These are phyloP conservation scores for Goniozus legneri DNA, from an alignment of 1,140 invertebrate genomes.

Conservation along the genomic window DNA sequence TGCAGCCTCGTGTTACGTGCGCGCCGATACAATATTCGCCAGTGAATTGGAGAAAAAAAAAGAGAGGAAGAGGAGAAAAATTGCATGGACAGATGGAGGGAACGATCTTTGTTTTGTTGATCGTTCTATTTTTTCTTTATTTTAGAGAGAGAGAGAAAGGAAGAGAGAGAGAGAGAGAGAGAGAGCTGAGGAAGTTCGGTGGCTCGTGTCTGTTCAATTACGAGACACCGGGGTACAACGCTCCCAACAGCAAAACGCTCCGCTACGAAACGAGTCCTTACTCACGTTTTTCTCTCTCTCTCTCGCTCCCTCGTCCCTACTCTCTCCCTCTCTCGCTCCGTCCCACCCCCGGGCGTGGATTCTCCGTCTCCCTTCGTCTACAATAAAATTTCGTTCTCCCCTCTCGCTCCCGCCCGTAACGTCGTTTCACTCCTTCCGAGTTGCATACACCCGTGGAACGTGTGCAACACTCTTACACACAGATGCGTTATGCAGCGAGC, in stretches of 20 bases:
- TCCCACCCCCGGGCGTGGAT: background rate
- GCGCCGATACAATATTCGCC: no score
- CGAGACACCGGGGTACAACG: constrained; percentile 20
- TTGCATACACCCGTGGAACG: no score
- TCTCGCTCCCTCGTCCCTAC: constrained; percentile 3
- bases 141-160: background rate
- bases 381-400: constrained; percentile 4
- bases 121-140: background rate
- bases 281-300: constrained; percentile 14
- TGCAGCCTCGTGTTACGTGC: no score
- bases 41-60: no score
- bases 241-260: constrained; percentile 3
- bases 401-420: no score
- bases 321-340: constrained; percentile 2
- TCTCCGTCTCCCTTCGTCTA: background rate
- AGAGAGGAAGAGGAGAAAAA: no score
- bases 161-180: background rate
- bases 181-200: constrained; percentile 5
- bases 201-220: constrained; percentile 25
- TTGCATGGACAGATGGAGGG: background rate
- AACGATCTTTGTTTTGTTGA: background rate
- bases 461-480: no score
- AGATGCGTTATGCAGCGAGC: no score
- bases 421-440: no score
- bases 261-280: constrained; percentile 13